A percentile compares a stretch with the other conserved stretches of the same genome.
Conservation (phyloP, 92 coral and sea anemone species). For the Phenganax marumi region DNA sequence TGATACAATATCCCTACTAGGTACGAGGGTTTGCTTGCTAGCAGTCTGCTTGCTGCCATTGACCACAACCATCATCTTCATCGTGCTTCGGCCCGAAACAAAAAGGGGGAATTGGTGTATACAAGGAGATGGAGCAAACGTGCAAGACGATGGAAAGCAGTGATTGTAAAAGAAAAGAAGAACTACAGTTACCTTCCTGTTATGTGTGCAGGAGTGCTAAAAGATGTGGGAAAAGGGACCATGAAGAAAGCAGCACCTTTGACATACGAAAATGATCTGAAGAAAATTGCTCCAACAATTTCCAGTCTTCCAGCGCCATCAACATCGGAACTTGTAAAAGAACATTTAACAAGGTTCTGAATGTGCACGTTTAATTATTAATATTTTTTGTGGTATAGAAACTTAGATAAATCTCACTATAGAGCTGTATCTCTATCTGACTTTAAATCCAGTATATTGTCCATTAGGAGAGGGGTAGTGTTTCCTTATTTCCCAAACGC, state of each 20-base stretch:
- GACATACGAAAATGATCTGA: slow-evolving; percentile 3
- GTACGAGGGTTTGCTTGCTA: slow-evolving; percentile 32
- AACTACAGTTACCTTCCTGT: slow-evolving; percentile 21
- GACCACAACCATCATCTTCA: slow-evolving; percentile 44
- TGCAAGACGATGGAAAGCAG: slow-evolving; percentile 30
- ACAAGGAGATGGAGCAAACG: neutral
- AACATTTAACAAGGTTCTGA: slow-evolving; percentile 39
- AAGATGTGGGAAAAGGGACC: neutral
- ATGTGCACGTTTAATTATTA: neutral
- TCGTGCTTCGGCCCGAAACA: slow-evolving; percentile 21
- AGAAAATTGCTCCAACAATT: slow-evolving; percentile 25
- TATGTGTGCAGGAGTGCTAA: slow-evolving; percentile 16
- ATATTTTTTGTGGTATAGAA: neutral
- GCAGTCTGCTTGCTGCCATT: slow-evolving; percentile 38
- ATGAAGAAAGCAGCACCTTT: neutral
- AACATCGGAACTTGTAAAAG: slow-evolving; percentile 15
- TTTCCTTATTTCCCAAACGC: slow-evolving; percentile 45
- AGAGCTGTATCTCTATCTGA: neutral
- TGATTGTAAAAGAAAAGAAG: slow-evolving; percentile 25
- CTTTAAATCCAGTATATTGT: slow-evolving; percentile 46
- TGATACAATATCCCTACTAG: neutral
- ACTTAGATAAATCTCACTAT: neutral
- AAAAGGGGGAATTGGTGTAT: slow-evolving; percentile 29
- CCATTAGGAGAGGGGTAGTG: slow-evolving; percentile 45
- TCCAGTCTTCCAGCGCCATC: slow-evolving; percentile 26